Evolutionary conservation across 2,888 invertebrate genomes (phyloP), one percentile per base, ranked within the genome.

Genomic region (Rotaria magnacalcarata): DNA sequence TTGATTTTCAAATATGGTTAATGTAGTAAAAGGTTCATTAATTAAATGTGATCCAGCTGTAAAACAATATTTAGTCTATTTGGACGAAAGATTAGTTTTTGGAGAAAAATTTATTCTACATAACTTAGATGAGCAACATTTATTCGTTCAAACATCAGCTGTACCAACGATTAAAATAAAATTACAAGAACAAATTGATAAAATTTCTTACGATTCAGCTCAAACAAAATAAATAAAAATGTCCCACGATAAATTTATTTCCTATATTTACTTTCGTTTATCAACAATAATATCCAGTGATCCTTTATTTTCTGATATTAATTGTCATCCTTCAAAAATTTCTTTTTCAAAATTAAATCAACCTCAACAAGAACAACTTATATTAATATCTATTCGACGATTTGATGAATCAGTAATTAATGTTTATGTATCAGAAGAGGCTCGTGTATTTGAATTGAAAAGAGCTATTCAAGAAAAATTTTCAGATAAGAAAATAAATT

Each of bases 21-120:
- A 85, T 50, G 85, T 85, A 3, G 27, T 52, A 27, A 85, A 85
- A 85, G 85, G 85, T 27, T 34, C 80, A 34, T 60, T 85, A n/a
- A 43, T 85, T 19, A 85, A 47, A 43, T 85, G 85, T 54, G 85
- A 85, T 85, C 80, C 85, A 27, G 80, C 85, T 19, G 34, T 85
- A 8, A 85, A 75, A 27, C 85, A 85, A 84, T 85, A 75, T 80
- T 52, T 85, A 47, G 10, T 85, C 50, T 50, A 85, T 54, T 80
- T 80, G 41, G 50, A 74, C 24, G 85, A 85, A 21, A 52, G 24
- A 34, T 16, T 19, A 52, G 54, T n/a, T 34, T 34, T 84, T 43
- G 85, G 84, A 6, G 50, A 52, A 24, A 85, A 85, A 84, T 85
- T 85, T 34, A 80, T 85, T 50, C 27, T 75, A 75, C 47, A 80